Conservation (phyloP, 2,888 invertebrate species). For the Opisthograptis luteolata region DNA sequence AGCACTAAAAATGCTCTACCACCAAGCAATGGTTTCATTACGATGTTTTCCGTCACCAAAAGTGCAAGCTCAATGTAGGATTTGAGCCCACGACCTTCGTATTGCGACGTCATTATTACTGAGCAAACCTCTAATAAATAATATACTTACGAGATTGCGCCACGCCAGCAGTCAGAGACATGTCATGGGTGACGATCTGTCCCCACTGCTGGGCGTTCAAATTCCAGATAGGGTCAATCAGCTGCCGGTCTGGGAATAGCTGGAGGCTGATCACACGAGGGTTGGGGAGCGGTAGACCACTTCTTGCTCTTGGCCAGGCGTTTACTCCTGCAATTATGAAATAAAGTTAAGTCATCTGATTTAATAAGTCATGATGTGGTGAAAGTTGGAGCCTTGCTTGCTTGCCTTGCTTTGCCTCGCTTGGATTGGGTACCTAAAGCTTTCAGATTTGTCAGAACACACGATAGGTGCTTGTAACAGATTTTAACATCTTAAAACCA, state of each 20-base stretch:
- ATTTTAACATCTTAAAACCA: too few species aligned
- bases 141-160: slow-evolving; percentile 89
- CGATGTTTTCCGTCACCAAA: too few species aligned
- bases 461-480: too few species aligned
- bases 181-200: slow-evolving; percentile 91
- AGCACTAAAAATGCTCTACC: too few species aligned
- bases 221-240: slow-evolving; percentile 89
- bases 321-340: slow-evolving; percentile 85
- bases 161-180: slow-evolving; percentile 89
- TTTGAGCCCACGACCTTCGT: too few species aligned
- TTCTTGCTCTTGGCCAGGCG: slow-evolving; percentile 85
- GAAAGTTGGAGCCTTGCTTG: too few species aligned
- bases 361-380: too few species aligned
- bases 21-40: too few species aligned
- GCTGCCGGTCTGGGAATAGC: slow-evolving; percentile 88
- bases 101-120: neutral
- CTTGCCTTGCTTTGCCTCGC: too few species aligned
- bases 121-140: neutral
- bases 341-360: neutral
- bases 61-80: too few species aligned
- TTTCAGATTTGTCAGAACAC: too few species aligned
- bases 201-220: slow-evolving; percentile 92
- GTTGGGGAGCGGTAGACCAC: slow-evolving; percentile 88
- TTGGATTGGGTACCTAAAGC: too few species aligned
- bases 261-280: slow-evolving; percentile 88